Evolutionary conservation across 2,888 invertebrate species (phyloP).

Genomic region (Tetheella fluctuosa): DNA sequence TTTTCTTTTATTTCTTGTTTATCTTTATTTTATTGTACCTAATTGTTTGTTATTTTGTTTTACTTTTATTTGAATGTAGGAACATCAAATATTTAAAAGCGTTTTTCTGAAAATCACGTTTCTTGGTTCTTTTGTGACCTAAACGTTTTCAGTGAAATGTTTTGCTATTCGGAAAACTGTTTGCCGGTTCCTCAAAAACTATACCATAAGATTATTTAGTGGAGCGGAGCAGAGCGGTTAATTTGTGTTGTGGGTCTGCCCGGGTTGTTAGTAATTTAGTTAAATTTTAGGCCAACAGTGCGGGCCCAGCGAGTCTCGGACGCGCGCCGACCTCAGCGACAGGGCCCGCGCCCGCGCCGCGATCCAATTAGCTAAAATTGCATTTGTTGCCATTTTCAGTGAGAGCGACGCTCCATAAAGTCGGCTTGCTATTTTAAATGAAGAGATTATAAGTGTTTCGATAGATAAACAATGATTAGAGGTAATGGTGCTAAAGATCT

Average conservation of each 20-base stretch:
- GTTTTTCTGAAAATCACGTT: too few relatives aligned
- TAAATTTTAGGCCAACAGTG: slow-evolving; percentile 57
- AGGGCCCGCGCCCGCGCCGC: slow-evolving; percentile 38
- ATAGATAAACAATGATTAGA: not conserved
- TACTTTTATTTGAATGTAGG: too few relatives aligned
- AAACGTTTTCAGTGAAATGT: not conserved
- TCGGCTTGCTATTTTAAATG: slow-evolving; percentile 21
- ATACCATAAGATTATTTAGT: slow-evolving; percentile 13
- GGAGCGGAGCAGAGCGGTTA: slow-evolving; percentile 65
- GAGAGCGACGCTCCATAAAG: slow-evolving; percentile 42
- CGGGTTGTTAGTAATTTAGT: slow-evolving; percentile 76
- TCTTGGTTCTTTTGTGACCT: not conserved
- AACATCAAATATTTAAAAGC: too few relatives aligned
- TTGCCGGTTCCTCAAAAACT: slow-evolving; percentile 2
- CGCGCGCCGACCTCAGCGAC: slow-evolving; percentile 18
- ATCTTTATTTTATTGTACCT: too few relatives aligned
- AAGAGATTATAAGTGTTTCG: slow-evolving; percentile 16
- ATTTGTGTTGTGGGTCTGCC: slow-evolving; percentile 59
- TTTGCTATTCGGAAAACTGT: not conserved
- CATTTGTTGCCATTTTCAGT: slow-evolving; percentile 58
- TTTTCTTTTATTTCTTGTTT: too few relatives aligned
- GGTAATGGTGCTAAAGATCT: too few relatives aligned
- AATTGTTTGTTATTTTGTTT: too few relatives aligned
- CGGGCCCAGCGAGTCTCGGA: slow-evolving; percentile 31
- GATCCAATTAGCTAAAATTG: slow-evolving; percentile 78